Evolutionary conservation across 2,797 vertebrate genomes (phyloP).

Genomic region (Heteromormyrus szaboi): DNA sequence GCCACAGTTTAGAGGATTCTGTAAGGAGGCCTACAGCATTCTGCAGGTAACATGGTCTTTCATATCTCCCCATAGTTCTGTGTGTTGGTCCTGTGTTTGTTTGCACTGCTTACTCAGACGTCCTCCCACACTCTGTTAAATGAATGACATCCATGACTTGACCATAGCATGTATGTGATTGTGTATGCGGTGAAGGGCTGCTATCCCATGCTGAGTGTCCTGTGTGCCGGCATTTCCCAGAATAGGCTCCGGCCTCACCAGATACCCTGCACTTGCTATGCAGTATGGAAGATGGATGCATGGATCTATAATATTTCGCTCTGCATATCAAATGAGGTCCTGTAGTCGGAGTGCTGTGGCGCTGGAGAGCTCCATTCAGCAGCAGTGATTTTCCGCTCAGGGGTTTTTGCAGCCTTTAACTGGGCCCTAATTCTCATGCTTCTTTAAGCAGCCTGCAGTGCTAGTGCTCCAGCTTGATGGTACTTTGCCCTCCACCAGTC

Average conservation of each 20-base stretch:
- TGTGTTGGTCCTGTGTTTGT: neutral
- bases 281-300: neutral
- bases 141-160: neutral
- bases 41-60: neutral
- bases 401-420: neutral
- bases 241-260: neutral
- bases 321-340: neutral
- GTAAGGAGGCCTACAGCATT: neutral
- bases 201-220: neutral
- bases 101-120: neutral
- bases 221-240: neutral
- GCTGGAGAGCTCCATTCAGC: neutral
- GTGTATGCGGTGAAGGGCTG: neutral
- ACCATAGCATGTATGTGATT: neutral
- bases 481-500: neutral
- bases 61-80: neutral
- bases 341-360: neutral
- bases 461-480: neutral
- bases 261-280: neutral
- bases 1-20: neutral
- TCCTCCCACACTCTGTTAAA: neutral
- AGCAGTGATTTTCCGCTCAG: neutral
- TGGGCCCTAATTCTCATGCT: neutral
- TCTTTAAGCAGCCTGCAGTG: neutral
- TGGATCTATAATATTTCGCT: neutral